Base-by-base conservation (phyloP, 2,888 invertebrate genomes). In the Aradus depressus region DNA sequence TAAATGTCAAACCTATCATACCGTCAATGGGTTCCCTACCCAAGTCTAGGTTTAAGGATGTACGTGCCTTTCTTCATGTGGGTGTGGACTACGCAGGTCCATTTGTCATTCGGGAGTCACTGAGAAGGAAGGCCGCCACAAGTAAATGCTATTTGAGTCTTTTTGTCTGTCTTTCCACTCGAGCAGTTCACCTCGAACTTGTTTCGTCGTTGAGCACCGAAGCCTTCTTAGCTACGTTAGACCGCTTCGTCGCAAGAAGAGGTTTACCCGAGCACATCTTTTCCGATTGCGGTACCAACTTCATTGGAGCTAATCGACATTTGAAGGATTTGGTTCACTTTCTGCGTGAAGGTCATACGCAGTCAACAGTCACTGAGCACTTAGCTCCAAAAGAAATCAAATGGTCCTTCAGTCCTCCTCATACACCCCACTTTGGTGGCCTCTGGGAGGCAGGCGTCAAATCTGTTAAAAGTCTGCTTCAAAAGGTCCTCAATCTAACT, bases 231-330 rank as follows among this genome's bases (percentile, higher is more conserved):
- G 61, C 63, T 0, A 57, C 63, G 0, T 50, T 66, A 3, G 49
- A 61, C 3, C 45, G 64, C 42, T 67, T 66, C 44, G 51, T 62
- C 0, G 51, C 62, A 1, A 21, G 64, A 14, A 38, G 64, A 41
- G 66, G 65, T 2, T 43, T 56, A n/a, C 61, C 61, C 1, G 16
- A 44, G 8, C 51, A 62, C 2, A 53, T 67, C 0, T 62, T 56
- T 39, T 62, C 62, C 3, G 66, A 67, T 47, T 64, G 64, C 23
- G 64, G 62, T 1, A 62, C 62, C 1, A 66, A 65, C 50, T 67
- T 65, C 45, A 59, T 65, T 2, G 65, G 63, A 3, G 64, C 65
- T 1, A 55, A 56, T 32, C 44, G 31, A 4, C 28, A 57, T 12
- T 25, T 57, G 10, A 26, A 50, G 23, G 44, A 43, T 34, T 14